Conservation (phyloP, 2,797 vertebrate species). For the Hyperoplus immaculatus region DNA sequence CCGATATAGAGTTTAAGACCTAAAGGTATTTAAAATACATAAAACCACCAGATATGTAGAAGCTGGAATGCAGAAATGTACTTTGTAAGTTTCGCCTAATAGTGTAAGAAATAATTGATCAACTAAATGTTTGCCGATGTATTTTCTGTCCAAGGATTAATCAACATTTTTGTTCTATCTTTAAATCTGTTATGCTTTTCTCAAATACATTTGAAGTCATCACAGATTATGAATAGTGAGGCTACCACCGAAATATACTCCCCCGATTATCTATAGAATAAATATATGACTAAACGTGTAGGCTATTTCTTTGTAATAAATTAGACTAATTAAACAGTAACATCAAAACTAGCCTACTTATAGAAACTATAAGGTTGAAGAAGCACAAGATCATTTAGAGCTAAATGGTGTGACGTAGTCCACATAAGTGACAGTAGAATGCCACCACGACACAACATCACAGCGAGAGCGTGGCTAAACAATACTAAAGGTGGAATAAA, state of each 20-base stretch:
- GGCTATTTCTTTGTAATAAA: not conserved
- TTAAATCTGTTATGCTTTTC: not conserved
- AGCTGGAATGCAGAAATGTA: not conserved
- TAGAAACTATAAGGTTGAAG: not conserved
- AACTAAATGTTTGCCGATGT: not conserved
- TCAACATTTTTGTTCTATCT: not conserved
- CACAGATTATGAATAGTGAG: not conserved
- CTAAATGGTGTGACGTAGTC: not conserved
- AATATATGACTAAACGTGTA: not conserved
- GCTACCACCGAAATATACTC: not conserved
- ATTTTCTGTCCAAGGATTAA: not conserved
- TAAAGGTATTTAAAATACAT: too few relatives aligned
- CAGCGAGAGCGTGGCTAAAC: too few relatives aligned
- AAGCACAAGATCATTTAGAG: not conserved
- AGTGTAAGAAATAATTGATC: not conserved
- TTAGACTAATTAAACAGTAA: not conserved
- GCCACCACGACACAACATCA: not conserved
- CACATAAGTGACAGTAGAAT: not conserved
- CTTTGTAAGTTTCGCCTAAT: not conserved
- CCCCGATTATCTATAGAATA: not conserved
- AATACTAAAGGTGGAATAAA: not conserved
- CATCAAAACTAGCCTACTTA: rapidly evolving
- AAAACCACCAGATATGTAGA: too few relatives aligned
- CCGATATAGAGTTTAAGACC: not conserved
- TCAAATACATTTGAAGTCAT: not conserved